These are phyloP conservation scores for Drosophila ogumai DNA, from an alignment of 1,140 invertebrate species.

Conservation along the genomic window DNA sequence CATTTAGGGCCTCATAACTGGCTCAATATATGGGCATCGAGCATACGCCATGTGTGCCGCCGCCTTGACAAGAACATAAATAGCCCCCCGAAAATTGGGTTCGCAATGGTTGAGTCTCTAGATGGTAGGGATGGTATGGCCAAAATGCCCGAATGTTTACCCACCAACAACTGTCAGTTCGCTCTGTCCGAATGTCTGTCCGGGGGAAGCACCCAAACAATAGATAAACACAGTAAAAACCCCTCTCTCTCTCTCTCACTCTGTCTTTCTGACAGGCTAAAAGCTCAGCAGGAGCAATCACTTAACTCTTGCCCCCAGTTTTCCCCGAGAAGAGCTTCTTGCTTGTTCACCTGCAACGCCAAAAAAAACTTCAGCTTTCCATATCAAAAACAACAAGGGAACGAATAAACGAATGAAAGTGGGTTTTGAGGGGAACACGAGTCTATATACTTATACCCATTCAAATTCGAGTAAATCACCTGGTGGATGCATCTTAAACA, in stretches of 20 bases:
- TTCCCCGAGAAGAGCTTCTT: neutral
- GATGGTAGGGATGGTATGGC: neutral
- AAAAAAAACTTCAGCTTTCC: conserved; percentile 14
- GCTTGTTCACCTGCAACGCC: conserved; percentile 22
- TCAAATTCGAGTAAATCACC: conserved; percentile 14
- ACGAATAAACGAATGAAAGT: neutral
- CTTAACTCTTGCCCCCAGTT: conserved; percentile 31
- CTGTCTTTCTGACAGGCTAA: conserved; percentile 26
- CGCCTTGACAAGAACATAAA: conserved; percentile 50
- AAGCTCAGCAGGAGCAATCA: conserved; percentile 43
- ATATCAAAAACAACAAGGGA: neutral
- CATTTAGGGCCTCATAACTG: conserved; percentile 66
- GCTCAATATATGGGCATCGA: conserved; percentile 39
- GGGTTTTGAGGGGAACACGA: neutral
- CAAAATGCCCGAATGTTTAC: conserved; percentile 16
- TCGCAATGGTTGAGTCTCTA: conserved; percentile 1
- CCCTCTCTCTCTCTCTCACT: neutral
- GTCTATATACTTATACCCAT: neutral
- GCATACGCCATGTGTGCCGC: conserved; percentile 45
- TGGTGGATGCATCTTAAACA: neutral
- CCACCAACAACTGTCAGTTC: conserved; percentile 41
- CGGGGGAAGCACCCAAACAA: conserved; percentile 10
- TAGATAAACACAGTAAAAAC: conserved; percentile 23
- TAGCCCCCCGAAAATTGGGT: conserved; percentile 33
- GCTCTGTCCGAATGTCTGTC: conserved; percentile 20